A percentile compares a stretch with the other conserved stretches of the same genome.
Evolutionary conservation across 2,113 vertebrate genomes (phyloP).

Genomic region (Syngnathoides biaculeatus): DNA sequence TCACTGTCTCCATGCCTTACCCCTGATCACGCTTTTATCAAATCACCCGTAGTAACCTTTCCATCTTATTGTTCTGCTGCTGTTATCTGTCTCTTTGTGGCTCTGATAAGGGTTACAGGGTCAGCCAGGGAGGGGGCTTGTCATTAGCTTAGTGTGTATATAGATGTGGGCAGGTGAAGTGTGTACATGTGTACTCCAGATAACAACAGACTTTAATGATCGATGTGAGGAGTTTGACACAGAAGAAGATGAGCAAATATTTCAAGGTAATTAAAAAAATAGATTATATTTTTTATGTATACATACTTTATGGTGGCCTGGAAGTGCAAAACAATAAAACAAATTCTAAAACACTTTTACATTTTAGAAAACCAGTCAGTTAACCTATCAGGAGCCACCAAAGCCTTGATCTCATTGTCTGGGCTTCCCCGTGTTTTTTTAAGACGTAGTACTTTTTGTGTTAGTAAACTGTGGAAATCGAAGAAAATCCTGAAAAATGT

Average conservation of each 20-base stretch:
- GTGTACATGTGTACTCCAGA: slow-evolving; percentile 53
- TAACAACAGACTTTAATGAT: slow-evolving; percentile 42
- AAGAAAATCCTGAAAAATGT: no score
- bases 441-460: no score
- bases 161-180: slow-evolving; percentile 21
- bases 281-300: no score
- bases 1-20: slow-evolving; percentile 24
- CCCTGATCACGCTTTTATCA: slow-evolving; percentile 51
- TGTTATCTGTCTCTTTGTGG: slow-evolving; percentile 46
- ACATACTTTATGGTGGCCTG: no score
- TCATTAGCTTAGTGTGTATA: slow-evolving; percentile 37
- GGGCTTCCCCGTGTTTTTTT: no score
- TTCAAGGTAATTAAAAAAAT: not conserved
- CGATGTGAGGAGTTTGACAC: slow-evolving; percentile 2
- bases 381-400: no score
- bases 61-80: slow-evolving; percentile 45
- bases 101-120: slow-evolving; percentile 54
- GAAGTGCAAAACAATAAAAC: no score
- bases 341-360: no score
- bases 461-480: no score
- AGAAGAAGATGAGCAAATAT: not conserved
- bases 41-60: slow-evolving; percentile 47
- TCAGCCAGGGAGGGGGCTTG: slow-evolving; percentile 28
- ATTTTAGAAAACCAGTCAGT: no score
- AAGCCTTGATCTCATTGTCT: no score